phyloP scores from a whole-genome alignment of 2,797 vertebrate genomes.

The Oreonectes daqikongensis region DNA sequence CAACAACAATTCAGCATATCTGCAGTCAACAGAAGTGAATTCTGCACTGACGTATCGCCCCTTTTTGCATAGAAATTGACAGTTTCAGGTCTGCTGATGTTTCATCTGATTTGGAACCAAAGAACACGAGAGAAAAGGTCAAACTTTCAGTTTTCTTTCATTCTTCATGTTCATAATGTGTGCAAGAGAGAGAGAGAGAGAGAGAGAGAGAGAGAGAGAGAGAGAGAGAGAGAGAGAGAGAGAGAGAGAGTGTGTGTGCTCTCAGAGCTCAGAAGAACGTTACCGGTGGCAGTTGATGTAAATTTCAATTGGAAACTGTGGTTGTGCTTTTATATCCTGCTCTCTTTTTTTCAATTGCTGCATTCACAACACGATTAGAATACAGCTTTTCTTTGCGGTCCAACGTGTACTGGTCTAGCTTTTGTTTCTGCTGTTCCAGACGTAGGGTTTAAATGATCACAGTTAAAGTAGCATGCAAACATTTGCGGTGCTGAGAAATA shows the following conservation, averaged over 20 bases:
- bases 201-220: no score
- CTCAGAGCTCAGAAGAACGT: neutral
- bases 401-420: constrained; percentile 65
- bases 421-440: constrained; percentile 49
- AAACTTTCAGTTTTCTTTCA: constrained; percentile 20
- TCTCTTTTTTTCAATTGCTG: constrained; percentile 36
- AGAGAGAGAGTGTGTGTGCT: no score
- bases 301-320: neutral
- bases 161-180: neutral
- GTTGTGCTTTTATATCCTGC: constrained; percentile 32
- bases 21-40: constrained; percentile 44
- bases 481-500: constrained; percentile 15
- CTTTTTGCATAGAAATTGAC: constrained; percentile 69
- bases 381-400: constrained; percentile 61
- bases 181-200: neutral
- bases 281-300: constrained; percentile 10
- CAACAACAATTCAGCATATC: constrained; percentile 59
- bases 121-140: constrained; percentile 29
- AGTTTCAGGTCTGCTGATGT: constrained; percentile 50
- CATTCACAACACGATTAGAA: constrained; percentile 50
- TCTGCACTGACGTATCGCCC: neutral
- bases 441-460: constrained; percentile 19
- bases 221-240: no score
- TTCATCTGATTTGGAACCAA: constrained; percentile 63
- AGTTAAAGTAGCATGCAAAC: constrained; percentile 24